Evolutionary conservation across 2,888 invertebrate species (phyloP).

Genomic region (Cepaea hortensis): DNA sequence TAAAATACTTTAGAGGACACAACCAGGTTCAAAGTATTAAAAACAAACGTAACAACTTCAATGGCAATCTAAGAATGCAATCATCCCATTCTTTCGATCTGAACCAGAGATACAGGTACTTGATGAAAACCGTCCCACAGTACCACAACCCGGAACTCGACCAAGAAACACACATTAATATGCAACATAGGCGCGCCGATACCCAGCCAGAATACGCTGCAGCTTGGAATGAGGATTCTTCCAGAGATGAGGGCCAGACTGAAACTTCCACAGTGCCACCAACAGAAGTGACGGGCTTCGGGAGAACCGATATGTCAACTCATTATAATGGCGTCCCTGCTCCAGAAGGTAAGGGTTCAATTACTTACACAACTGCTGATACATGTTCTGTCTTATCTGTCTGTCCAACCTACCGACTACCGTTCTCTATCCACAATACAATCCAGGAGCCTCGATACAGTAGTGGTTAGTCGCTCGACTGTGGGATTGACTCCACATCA

Average conservation of each 20-base stretch:
- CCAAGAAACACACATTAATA: background rate
- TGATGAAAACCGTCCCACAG: background rate
- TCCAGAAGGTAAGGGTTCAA: conserved; percentile 12
- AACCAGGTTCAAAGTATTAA: background rate
- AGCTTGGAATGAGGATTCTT: no score
- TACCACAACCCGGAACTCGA: background rate
- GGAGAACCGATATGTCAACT: background rate
- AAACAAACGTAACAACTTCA: background rate
- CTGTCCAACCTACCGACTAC: no score
- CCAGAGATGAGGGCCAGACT: background rate
- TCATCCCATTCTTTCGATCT: background rate
- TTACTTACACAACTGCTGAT: no score
- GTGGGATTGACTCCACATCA: no score
- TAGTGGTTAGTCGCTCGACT: no score
- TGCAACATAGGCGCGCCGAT: no score
- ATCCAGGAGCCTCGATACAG: no score
- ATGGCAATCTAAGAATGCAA: background rate
- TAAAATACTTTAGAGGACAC: background rate
- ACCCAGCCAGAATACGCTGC: no score
- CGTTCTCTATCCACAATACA: no score
- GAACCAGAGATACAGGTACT: background rate
- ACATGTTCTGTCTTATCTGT: no score
- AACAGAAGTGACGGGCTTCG: background rate
- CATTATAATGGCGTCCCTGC: background rate
- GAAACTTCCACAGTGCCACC: background rate